These are phyloP conservation scores for Cerastis leucographa DNA, from an alignment of 2,888 invertebrate species.

Conservation along the genomic window DNA sequence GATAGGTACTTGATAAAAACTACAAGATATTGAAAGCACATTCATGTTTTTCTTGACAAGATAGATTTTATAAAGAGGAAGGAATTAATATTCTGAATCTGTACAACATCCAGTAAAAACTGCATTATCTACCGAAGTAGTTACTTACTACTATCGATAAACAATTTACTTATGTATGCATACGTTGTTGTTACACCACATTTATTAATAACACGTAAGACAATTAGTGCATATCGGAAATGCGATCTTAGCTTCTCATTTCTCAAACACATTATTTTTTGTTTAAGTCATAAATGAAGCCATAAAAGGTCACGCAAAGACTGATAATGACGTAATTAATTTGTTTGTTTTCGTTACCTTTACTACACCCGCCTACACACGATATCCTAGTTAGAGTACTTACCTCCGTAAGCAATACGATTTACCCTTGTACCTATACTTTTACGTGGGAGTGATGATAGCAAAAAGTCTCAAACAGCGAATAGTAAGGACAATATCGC, in stretches of 20 bases:
- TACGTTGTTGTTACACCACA: conserved; percentile 26
- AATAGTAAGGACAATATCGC: conserved; percentile 30
- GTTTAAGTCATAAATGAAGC: conserved; percentile 36
- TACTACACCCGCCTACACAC: conserved; percentile 42
- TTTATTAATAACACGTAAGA: conserved; percentile 22
- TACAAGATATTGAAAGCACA: conserved; percentile 29
- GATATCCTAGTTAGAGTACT: conserved; percentile 20
- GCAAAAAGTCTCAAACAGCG: conserved; percentile 24
- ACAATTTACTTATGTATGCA: background rate
- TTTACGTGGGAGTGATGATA: conserved; percentile 45
- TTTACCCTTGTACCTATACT: conserved; percentile 49
- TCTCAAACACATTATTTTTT: conserved; percentile 6
- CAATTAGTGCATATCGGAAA: conserved; percentile 20
- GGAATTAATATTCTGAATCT: conserved; percentile 24
- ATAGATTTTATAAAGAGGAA: conserved; percentile 17
- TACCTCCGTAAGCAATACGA: conserved; percentile 28
- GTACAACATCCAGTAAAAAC: conserved; percentile 30
- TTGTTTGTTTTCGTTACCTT: conserved; percentile 37
- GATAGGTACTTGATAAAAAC: conserved; percentile 30
- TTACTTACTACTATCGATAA: background rate
- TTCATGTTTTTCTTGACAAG: conserved; percentile 7
- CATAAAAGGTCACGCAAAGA: conserved; percentile 35
- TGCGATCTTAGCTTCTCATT: conserved; percentile 22
- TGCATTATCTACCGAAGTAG: conserved; percentile 11
- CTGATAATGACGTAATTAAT: conserved; percentile 39